Evolutionary conservation across 1,140 invertebrate species (phyloP).

Genomic region (Drosophila erecta): DNA sequence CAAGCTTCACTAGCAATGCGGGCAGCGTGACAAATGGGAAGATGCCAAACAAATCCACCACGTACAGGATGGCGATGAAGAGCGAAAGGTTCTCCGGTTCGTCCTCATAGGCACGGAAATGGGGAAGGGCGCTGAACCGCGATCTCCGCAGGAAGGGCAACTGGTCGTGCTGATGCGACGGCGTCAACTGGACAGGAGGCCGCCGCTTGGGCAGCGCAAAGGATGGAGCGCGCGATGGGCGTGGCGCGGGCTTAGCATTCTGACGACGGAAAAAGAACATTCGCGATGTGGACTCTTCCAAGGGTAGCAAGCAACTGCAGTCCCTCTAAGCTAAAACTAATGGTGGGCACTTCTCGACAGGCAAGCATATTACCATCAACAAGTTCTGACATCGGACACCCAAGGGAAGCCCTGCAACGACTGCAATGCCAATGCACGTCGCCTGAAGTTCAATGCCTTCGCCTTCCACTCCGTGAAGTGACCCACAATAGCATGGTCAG

Average conservation of each 20-base stretch:
- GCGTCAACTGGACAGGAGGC: slow-evolving; percentile 53
- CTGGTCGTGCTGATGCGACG: slow-evolving; percentile 76
- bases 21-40: slow-evolving; percentile 91
- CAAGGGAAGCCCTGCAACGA: slow-evolving; percentile 60
- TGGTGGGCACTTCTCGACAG: slow-evolving; percentile 2
- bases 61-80: slow-evolving; percentile 90
- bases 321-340: slow-evolving; percentile 48
- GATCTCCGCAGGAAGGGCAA: slow-evolving; percentile 72
- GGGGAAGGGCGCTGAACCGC: slow-evolving; percentile 78
- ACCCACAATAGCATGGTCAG: slow-evolving; percentile 38
- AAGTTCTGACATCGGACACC: slow-evolving; percentile 64
- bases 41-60: slow-evolving; percentile 92
- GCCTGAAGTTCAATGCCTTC: slow-evolving; percentile 68
- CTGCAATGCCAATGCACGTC: slow-evolving; percentile 70
- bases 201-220: slow-evolving; percentile 67
- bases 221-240: slow-evolving; percentile 65
- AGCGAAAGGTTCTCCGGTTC: slow-evolving; percentile 85
- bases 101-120: slow-evolving; percentile 67
- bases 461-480: slow-evolving; percentile 28
- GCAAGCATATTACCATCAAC: slow-evolving; percentile 14
- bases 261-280: slow-evolving; percentile 74
- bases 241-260: slow-evolving; percentile 56
- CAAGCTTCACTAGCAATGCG: slow-evolving; percentile 89
- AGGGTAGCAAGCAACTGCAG: slow-evolving; percentile 46
- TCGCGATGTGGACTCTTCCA: slow-evolving; percentile 48